Base-by-base conservation (phyloP, 2,797 vertebrate genomes). In the Australoheros facetus region DNA sequence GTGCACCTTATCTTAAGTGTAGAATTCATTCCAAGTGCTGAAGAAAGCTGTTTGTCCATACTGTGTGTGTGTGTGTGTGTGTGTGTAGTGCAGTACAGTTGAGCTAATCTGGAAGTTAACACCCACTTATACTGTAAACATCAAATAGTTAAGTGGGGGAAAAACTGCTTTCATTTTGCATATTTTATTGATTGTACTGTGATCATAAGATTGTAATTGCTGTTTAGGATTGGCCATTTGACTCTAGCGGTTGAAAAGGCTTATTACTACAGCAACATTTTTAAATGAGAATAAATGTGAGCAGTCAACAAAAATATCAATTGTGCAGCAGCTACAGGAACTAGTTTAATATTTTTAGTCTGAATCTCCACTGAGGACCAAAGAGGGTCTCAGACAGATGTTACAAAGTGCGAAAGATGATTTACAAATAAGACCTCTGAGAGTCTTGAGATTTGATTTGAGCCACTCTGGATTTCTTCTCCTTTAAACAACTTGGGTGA, bases 1-100 rank as follows among this genome's bases (percentile, higher is more conserved):
- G 86, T 58, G 56, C 64, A 66, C 74, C 90, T 93, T 93, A 93
- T 92, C 90, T 91, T 83, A 93, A 92, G 87, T 91, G 83, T 87
- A 89, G 81, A 91, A 89, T 87, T 88, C 55, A 78, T 77, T 89
- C 75, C 87, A 85, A 92, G 72, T 79, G 70, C 70, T 88, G 71
- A 77, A 62, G 80, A 88, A 90, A 84, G 78, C 77, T 74, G 71
- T 70, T 78, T 64, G 85, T 86, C 69, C 73, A 75, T 48, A 48
- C 75, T 78, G 51, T 79, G 78, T 2, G 51, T 79, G 78, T 2
- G 51, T 79, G 78, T 2, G 51, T 79, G 78, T 2, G 51, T 79
- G 71, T 81, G 51, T 79, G 79, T 2, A 5, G 34, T 7, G 30
- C 34, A 70, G 56, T 48, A 69, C 71, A 84, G 51, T 86, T 21